Conservation (phyloP, 2,797 vertebrate species). For the Emydoidea blandingii region DNA sequence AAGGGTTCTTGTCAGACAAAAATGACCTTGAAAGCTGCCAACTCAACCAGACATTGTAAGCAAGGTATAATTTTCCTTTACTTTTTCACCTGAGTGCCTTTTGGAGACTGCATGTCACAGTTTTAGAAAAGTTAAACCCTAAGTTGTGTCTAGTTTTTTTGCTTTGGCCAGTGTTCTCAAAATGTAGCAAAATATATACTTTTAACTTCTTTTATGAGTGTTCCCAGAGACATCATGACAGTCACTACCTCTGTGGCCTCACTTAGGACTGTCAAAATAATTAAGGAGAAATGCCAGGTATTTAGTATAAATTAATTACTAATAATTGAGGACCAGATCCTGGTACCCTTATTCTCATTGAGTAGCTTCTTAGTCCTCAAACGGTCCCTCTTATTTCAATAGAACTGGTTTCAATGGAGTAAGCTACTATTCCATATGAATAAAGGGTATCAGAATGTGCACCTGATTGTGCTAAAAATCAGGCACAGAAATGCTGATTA, state of each 20-base stretch:
- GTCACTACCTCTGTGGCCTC: not conserved
- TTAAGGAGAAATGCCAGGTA: not conserved
- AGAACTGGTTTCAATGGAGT: not conserved
- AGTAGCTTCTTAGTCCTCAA: not conserved
- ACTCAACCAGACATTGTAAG: fast-evolving
- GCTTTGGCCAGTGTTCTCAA: not conserved
- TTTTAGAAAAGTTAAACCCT: not conserved
- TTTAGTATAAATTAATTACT: not conserved
- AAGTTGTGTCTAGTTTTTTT: not conserved
- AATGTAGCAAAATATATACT: not conserved
- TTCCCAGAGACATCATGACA: not conserved
- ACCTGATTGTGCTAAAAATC: not conserved
- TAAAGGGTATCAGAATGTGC: not conserved
- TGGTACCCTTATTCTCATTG: not conserved
- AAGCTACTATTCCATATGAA: not conserved
- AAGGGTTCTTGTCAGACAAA: not conserved
- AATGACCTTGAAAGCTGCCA: not conserved
- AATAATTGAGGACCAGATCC: not conserved
- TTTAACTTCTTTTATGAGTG: not conserved
- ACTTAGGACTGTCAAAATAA: not conserved
- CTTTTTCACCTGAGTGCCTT: not conserved
- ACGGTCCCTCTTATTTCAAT: not conserved
- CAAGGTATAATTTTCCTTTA: not conserved
- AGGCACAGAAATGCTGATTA: not conserved
- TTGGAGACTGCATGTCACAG: not conserved